Percentiles rank a stretch among this genome's conserved stretches.
Evolutionary conservation across 1,140 invertebrate species (phyloP).

Genomic region (Zaprionus davidi): DNA sequence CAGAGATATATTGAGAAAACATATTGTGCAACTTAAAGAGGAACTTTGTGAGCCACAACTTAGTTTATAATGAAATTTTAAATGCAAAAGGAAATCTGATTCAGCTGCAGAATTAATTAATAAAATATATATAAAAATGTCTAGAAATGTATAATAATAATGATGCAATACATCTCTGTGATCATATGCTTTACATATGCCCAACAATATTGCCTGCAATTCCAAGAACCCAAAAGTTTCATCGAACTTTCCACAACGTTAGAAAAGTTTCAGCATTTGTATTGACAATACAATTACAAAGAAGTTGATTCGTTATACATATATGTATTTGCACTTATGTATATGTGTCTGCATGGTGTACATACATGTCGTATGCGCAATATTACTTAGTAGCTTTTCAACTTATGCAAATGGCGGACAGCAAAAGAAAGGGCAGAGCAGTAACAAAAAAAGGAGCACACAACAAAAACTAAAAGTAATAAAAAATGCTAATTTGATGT

Average conservation of each 20-base stretch:
- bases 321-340: constrained; percentile 4
- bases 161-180: too few species aligned
- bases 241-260: not conserved
- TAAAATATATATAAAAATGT: not conserved
- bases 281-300: constrained; percentile 37
- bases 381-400: constrained; percentile 65
- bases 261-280: constrained; percentile 28
- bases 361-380: constrained; percentile 68
- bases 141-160: not conserved
- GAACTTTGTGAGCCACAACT: too few species aligned
- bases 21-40: not conserved
- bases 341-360: constrained; percentile 4
- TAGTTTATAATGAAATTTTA: too few species aligned
- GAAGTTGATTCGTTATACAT: constrained; percentile 17
- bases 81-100: too few species aligned
- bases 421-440: constrained; percentile 21
- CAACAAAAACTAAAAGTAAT: constrained; percentile 76
- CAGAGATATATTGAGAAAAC: not conserved
- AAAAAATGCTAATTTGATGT: constrained; percentile 82
- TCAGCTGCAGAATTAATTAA: not conserved
- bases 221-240: not conserved
- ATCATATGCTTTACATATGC: too few species aligned
- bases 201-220: not conserved
- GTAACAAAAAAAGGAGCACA: constrained; percentile 13
- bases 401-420: constrained; percentile 59